Percentiles rank a stretch among this genome's conserved stretches.
Conservation (phyloP, 1,140 invertebrate genomes). For the Parapsyche elsis region DNA sequence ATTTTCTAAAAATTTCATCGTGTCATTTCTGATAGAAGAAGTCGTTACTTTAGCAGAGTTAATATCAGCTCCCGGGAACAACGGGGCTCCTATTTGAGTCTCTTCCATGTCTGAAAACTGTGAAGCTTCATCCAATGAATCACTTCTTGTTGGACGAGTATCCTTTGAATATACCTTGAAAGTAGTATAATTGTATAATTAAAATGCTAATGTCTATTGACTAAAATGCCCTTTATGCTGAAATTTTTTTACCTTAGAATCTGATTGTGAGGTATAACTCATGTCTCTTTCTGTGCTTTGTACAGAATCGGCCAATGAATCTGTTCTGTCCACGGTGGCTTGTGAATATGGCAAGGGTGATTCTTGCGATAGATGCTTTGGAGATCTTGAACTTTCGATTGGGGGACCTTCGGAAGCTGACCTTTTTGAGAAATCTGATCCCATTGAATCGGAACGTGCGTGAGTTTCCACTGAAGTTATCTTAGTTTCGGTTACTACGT, state of each 20-base stretch:
- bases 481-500: constrained; percentile 58
- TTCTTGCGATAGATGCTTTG: constrained; percentile 58
- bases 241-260: constrained; percentile 62
- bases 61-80: background rate
- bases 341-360: constrained; percentile 59
- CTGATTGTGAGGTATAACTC: constrained; percentile 66
- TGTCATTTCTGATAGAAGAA: constrained; percentile 42
- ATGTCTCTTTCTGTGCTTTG: constrained; percentile 66
- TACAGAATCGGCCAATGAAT: constrained; percentile 64
- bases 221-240: background rate
- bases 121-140: constrained; percentile 67
- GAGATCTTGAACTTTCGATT: constrained; percentile 35
- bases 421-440: constrained; percentile 60
- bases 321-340: constrained; percentile 59
- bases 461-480: constrained; percentile 61
- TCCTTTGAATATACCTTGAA: constrained; percentile 62
- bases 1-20: constrained; percentile 50
- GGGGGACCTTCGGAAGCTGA: constrained; percentile 32
- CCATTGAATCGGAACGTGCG: constrained; percentile 64
- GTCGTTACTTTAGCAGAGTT: constrained; percentile 5
- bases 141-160: constrained; percentile 65
- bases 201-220: constrained; percentile 27
- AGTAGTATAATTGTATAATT: background rate
- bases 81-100: constrained; percentile 59
- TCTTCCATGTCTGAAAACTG: constrained; percentile 68